Evolutionary conservation across 2,113 vertebrate species (phyloP).

Genomic region (Lophotis ruficrista): DNA sequence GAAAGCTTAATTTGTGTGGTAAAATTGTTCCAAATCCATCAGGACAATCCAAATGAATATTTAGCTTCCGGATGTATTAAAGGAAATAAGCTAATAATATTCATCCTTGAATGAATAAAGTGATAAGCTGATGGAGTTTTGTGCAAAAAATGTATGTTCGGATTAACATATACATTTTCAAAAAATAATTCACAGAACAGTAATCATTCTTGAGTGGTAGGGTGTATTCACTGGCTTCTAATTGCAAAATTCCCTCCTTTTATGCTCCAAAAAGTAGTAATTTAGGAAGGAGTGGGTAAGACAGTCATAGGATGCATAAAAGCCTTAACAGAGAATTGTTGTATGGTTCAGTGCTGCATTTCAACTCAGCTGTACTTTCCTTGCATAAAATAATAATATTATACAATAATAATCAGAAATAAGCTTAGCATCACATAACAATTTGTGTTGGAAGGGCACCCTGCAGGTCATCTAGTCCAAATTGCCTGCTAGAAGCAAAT

Average conservation of each 20-base stretch:
- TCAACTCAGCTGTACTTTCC: background rate
- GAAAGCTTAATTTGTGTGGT: background rate
- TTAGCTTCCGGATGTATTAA: background rate
- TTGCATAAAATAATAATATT: background rate
- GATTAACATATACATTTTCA: background rate
- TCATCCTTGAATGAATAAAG: background rate
- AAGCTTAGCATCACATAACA: background rate
- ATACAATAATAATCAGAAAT: background rate
- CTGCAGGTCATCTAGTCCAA: background rate
- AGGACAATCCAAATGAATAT: background rate
- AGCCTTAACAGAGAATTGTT: background rate
- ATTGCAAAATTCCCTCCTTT: background rate
- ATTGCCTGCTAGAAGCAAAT: background rate
- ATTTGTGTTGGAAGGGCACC: background rate
- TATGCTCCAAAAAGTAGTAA: background rate
- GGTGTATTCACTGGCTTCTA: background rate
- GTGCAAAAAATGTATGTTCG: background rate
- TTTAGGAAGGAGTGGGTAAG: background rate
- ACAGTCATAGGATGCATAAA: background rate
- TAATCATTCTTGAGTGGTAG: background rate
- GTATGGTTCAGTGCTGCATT: background rate
- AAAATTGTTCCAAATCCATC: background rate
- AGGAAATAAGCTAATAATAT: background rate
- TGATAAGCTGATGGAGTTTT: background rate
- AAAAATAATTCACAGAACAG: background rate